Conservation (phyloP, 2,797 vertebrate species). For the Silurus lanzhouensis region DNA sequence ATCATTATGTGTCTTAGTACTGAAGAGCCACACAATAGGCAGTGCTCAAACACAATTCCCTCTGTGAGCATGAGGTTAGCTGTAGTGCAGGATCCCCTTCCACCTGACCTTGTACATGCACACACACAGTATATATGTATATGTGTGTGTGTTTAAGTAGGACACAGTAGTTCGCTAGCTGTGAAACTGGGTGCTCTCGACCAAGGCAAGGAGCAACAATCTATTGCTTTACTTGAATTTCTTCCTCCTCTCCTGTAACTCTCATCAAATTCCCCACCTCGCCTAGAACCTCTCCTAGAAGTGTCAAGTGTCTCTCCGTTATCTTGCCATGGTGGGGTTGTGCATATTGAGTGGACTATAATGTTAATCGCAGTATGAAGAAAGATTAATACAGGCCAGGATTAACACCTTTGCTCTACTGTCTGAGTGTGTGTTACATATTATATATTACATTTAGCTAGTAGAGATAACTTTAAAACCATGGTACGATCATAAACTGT, state of each 20-base stretch:
- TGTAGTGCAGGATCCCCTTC: constrained; percentile 67
- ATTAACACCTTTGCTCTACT: constrained; percentile 1
- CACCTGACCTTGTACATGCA: constrained; percentile 38
- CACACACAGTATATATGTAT: neutral
- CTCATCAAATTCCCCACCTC: constrained; percentile 6
- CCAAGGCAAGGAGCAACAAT: constrained; percentile 1
- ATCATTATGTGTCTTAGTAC: constrained; percentile 60
- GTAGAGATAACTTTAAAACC: neutral
- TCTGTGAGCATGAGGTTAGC: constrained; percentile 66
- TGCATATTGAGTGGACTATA: neutral
- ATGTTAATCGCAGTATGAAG: neutral
- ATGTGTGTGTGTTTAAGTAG: neutral
- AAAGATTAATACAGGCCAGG: neutral
- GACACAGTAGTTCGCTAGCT: neutral
- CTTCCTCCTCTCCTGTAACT: neutral
- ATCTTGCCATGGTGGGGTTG: neutral
- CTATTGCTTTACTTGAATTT: neutral
- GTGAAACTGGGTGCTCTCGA: neutral
- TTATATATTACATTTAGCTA: neutral
- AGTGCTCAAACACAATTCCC: constrained; percentile 41
- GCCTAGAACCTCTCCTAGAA: constrained; percentile 6
- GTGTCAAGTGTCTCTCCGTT: constrained; percentile 18
- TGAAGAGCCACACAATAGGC: constrained; percentile 40
- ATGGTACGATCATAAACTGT: neutral
- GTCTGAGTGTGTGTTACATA: neutral